Evolutionary conservation across 2,113 vertebrate species (phyloP).

Genomic region (Aplodontia rufa): DNA sequence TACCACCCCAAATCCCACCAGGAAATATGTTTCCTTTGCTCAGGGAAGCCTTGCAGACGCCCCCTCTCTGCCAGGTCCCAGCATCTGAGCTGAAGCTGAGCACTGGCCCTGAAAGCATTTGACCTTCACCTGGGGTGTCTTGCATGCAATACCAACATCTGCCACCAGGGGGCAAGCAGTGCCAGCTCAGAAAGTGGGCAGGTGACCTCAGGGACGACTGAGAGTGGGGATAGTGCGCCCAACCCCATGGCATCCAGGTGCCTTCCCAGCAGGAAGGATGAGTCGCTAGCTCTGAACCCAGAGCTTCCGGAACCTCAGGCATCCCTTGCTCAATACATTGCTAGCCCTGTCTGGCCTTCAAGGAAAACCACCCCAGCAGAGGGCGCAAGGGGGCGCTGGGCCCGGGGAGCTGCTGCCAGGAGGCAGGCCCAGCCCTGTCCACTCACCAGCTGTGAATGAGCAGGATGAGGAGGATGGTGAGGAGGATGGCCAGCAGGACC

Average conservation of each 20-base stretch:
- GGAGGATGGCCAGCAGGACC: slow-evolving; percentile 79
- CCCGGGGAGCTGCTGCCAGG: accelerated
- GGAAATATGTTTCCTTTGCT: background rate
- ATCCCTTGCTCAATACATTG: background rate
- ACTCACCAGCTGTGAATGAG: slow-evolving; percentile 55
- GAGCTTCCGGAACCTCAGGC: background rate
- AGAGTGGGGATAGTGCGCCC: background rate
- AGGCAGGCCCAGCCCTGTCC: background rate
- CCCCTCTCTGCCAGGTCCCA: background rate
- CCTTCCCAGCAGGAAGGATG: no score
- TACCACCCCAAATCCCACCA: background rate
- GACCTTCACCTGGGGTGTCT: accelerated
- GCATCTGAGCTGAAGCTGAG: background rate
- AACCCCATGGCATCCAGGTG: accelerated
- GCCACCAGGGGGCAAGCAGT: slow-evolving; percentile 12
- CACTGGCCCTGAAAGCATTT: background rate
- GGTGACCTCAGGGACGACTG: no score
- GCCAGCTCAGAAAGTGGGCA: background rate
- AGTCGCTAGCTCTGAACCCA: background rate
- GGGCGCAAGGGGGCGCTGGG: background rate
- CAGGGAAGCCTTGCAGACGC: background rate
- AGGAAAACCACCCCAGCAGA: background rate
- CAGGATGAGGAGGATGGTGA: slow-evolving; percentile 67
- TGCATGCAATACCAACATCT: background rate
- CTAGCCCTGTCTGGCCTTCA: background rate